Evolutionary conservation across 2,113 vertebrate species (phyloP).

Genomic region (Actinemys pallida): DNA sequence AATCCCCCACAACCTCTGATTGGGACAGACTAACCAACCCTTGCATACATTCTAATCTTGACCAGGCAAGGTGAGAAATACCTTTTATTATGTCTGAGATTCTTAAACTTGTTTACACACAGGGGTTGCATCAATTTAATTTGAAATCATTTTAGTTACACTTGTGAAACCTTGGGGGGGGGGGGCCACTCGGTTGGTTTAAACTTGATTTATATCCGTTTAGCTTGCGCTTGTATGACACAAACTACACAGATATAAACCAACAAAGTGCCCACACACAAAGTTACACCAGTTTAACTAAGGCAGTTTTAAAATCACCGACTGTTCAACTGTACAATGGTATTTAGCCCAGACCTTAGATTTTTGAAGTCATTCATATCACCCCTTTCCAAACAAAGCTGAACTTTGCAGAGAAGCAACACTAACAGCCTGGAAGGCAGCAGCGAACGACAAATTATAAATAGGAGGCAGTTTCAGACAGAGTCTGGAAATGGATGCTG

Average conservation of each 20-base stretch:
- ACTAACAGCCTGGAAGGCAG: background rate
- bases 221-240: background rate
- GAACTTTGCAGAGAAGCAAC: rapidly evolving
- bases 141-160: rapidly evolving
- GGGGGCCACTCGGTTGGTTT: rapidly evolving
- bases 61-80: background rate
- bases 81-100: background rate
- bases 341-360: background rate
- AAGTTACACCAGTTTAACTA: background rate
- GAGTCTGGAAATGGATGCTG: slow-evolving; percentile 54
- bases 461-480: slow-evolving; percentile 59
- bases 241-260: background rate
- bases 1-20: background rate
- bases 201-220: background rate
- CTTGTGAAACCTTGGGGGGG: rapidly evolving
- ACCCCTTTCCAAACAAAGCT: background rate
- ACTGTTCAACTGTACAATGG: background rate
- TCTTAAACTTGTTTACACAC: background rate
- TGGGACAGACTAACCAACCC: background rate
- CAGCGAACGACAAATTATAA: slow-evolving; percentile 50
- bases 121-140: background rate
- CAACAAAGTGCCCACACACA: background rate
- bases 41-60: background rate
- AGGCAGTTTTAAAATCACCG: background rate
- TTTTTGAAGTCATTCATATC: rapidly evolving